Base-by-base conservation (phyloP, 1,140 invertebrate genomes). In the Saccostrea echinata region DNA sequence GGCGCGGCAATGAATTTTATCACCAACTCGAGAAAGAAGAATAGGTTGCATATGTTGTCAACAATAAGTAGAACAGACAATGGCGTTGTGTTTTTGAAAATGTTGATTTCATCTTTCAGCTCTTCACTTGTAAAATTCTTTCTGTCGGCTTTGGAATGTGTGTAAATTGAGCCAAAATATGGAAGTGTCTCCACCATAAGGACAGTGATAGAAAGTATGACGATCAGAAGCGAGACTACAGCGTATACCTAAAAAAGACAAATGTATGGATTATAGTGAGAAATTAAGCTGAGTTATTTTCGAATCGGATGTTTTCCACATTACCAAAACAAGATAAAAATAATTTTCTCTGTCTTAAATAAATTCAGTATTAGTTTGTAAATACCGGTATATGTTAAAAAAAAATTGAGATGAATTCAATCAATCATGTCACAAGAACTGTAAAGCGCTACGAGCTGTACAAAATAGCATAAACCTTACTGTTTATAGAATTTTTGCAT, bases 1-100 rank as follows among this genome's bases (percentile, higher is more conserved):
- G 95, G 91, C 12, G 93, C 90, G 24, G 90, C 89, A 35, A 92
- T 88, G n/a, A 94, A 85, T 86, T 95, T 95, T 55, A 90, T 84
- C 33, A 90, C 13, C 35, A 88, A 88, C 80, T 91, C 91, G 3
- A 52, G n/a, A n/a, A 91, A 82, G 84, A 91, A 91, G 13, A 89
- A 90, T 12, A 89, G 18, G 55, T 91, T 91, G 57, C 89, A 90
- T 0, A 80, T 18, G 55, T 91, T 88, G 76, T 91, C 91, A 12
- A 90, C 85, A 43, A 91, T 88, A 1, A 90, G 53, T n/a, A 91
- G 80, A 18, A 87, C 43, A 1, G 88, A 84, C 24, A 86, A 83
- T 13, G 88, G 85, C 24, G 61, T 86, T 18, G 85, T 71, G 27
- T 90, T 85, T 16, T 55, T 57, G 21, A 91, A 89, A n/a, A 90